Percentiles rank a stretch among this genome's conserved stretches.
Evolutionary conservation across 2,113 vertebrate species (phyloP).

Genomic region (Charadrius vociferus): DNA sequence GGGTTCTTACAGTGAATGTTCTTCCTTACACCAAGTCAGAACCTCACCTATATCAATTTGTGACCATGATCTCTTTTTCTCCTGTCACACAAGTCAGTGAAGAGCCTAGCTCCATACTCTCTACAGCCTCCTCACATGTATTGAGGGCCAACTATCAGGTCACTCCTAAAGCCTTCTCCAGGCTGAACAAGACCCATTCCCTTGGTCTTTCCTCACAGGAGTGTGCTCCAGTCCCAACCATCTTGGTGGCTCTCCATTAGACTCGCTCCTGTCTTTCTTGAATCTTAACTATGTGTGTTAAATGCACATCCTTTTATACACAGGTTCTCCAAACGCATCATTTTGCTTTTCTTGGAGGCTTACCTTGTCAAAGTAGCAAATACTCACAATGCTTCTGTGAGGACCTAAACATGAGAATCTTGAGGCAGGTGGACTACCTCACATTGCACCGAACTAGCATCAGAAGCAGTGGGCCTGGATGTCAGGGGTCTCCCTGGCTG

Average conservation of each 20-base stretch:
- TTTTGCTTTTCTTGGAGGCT: background rate
- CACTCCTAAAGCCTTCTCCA: background rate
- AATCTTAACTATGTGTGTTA: background rate
- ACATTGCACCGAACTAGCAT: background rate
- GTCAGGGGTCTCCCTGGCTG: background rate
- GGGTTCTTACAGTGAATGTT: background rate
- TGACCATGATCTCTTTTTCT: background rate
- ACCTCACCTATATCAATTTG: background rate
- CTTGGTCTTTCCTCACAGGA: background rate
- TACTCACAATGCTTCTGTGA: background rate
- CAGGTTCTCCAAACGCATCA: background rate
- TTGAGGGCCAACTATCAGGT: background rate
- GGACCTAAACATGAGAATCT: background rate
- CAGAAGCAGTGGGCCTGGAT: background rate
- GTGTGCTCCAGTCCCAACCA: background rate
- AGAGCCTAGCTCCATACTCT: background rate
- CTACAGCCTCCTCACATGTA: rapidly evolving
- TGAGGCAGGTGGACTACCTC: background rate
- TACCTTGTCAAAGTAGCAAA: background rate
- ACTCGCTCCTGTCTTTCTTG: rapidly evolving
- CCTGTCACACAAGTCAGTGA: background rate
- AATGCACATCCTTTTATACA: background rate
- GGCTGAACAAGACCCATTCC: background rate
- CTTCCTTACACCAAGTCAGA: background rate
- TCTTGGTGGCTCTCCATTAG: background rate